Conservation (phyloP, 2,113 vertebrate genomes). For the Piaya cayana region DNA sequence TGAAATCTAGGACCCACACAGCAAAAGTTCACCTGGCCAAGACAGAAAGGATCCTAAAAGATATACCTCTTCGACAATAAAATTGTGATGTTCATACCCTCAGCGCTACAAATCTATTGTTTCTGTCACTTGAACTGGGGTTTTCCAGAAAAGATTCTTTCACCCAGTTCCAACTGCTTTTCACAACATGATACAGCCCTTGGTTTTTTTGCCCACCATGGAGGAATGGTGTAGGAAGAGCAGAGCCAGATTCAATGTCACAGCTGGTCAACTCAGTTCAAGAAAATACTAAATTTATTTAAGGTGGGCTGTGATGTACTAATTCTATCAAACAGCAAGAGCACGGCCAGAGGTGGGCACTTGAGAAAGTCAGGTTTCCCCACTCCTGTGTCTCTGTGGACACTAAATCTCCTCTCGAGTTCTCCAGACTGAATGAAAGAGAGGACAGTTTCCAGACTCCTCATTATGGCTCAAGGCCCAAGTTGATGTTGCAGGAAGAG, state of each 20-base stretch:
- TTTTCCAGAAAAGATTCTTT: neutral
- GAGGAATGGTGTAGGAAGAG: neutral
- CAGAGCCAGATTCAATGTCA: neutral
- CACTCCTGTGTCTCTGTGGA: neutral
- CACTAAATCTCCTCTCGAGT: neutral
- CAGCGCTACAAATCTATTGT: neutral
- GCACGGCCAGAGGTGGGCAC: no score
- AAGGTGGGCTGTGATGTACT: rapidly evolving
- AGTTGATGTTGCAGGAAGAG: neutral
- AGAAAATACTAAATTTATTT: neutral
- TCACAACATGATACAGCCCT: neutral
- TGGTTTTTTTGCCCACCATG: rapidly evolving
- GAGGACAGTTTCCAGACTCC: neutral
- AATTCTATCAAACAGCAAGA: neutral
- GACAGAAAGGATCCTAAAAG: neutral
- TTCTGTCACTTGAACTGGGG: neutral
- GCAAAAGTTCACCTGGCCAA: neutral
- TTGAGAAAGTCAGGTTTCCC: neutral
- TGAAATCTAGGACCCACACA: neutral
- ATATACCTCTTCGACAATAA: neutral
- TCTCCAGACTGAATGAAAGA: neutral
- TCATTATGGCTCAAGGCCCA: neutral
- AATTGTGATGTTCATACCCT: neutral
- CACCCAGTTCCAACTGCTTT: neutral
- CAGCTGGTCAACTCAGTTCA: neutral